Evolutionary conservation across 2,113 vertebrate species (phyloP).

Genomic region (Scalopus aquaticus): DNA sequence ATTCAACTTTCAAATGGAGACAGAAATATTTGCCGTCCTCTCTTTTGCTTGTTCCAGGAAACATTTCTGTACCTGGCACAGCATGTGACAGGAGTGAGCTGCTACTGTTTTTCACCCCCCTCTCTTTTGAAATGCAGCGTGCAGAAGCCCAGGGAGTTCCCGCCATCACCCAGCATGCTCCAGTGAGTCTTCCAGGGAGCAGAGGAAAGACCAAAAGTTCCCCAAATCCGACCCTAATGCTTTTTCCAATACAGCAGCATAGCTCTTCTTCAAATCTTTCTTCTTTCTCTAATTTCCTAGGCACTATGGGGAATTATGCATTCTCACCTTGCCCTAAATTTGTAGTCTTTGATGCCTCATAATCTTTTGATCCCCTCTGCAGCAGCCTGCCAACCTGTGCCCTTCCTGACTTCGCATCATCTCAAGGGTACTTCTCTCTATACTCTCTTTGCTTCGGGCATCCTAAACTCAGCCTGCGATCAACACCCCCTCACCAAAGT

Average conservation of each 20-base stretch:
- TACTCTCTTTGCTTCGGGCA: background rate
- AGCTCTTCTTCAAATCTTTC: background rate
- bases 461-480: background rate
- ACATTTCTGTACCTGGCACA: background rate
- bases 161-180: background rate
- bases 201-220: background rate
- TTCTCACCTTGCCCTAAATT: conserved; percentile 53
- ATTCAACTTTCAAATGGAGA: background rate
- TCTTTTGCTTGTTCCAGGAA: background rate
- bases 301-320: background rate
- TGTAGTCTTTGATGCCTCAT: background rate
- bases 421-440: background rate
- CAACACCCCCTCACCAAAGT: background rate
- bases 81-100: background rate
- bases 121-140: background rate
- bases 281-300: conserved; percentile 2
- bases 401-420: background rate
- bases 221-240: background rate
- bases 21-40: background rate
- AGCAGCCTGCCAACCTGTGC: background rate
- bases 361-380: conserved; percentile 37
- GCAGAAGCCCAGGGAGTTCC: background rate
- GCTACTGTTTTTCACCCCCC: background rate
- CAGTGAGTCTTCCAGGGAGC: background rate
- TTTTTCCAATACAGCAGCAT: background rate